Evolutionary conservation across 1,140 invertebrate species (phyloP).

Genomic region (Drosophila insularis): DNA sequence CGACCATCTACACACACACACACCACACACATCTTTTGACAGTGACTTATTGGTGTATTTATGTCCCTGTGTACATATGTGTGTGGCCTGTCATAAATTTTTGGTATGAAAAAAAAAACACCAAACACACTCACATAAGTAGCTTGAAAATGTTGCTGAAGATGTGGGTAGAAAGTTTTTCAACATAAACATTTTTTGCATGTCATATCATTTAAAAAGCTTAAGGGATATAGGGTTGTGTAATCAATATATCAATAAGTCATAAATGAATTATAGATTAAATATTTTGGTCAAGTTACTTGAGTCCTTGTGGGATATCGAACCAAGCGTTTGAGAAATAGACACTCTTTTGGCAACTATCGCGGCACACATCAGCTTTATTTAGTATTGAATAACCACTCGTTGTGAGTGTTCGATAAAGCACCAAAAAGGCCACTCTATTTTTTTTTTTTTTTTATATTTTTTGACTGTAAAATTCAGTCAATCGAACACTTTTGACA

Average conservation of each 20-base stretch:
- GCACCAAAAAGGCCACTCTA: too few relatives aligned
- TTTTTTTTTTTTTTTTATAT: not conserved
- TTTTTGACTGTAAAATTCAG: not conserved
- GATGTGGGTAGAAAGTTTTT: not conserved
- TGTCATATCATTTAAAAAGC: not conserved
- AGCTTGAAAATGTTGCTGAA: slow-evolving; percentile 18
- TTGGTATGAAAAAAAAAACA: slow-evolving; percentile 15
- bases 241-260: not conserved
- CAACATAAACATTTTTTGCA: not conserved
- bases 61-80: slow-evolving; percentile 29
- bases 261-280: not conserved
- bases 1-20: slow-evolving; percentile 27
- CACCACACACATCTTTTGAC: slow-evolving; percentile 45
- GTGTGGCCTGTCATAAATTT: slow-evolving; percentile 49
- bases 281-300: not conserved
- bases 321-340: too few relatives aligned
- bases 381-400: too few relatives aligned
- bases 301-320: too few relatives aligned
- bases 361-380: too few relatives aligned
- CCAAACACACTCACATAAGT: slow-evolving; percentile 26
- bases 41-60: slow-evolving; percentile 67
- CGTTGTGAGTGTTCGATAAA: too few relatives aligned
- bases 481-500: not conserved
- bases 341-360: too few relatives aligned
- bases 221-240: not conserved